These are phyloP conservation scores for Vulpes lagopus DNA, from an alignment of 2,113 vertebrate genomes.

Conservation along the genomic window DNA sequence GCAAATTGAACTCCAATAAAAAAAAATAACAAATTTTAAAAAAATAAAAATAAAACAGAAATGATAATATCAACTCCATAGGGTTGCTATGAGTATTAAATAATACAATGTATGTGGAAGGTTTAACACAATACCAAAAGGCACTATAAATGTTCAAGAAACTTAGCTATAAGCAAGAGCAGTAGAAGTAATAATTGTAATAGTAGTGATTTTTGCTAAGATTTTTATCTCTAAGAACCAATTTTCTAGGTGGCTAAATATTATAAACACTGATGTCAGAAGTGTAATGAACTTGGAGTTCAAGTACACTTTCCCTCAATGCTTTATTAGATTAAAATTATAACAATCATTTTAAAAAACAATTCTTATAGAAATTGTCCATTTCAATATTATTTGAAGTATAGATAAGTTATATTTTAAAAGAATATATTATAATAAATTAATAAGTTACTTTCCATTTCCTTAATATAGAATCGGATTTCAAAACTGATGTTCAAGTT, in stretches of 20 bases:
- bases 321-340: neutral
- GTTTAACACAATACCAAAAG: neutral
- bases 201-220: neutral
- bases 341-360: neutral
- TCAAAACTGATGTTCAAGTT: neutral
- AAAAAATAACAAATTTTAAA: too few species aligned
- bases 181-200: neutral
- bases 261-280: neutral
- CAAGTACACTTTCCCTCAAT: neutral
- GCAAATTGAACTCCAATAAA: too few species aligned
- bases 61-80: neutral
- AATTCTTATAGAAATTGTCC: neutral
- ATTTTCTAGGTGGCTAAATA: constrained; percentile 7
- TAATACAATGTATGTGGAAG: neutral
- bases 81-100: neutral
- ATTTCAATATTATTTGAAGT: constrained; percentile 2
- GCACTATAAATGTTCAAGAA: neutral
- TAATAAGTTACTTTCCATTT: neutral
- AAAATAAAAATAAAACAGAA: neutral
- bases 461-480: neutral
- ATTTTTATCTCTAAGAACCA: neutral
- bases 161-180: neutral
- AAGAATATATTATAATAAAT: neutral
- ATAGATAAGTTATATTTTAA: neutral
- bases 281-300: neutral